Percentiles rank a stretch among this genome's conserved stretches.
Conservation (phyloP, 2,113 vertebrate species). For the Cryptoleucopteryx plumbea region DNA sequence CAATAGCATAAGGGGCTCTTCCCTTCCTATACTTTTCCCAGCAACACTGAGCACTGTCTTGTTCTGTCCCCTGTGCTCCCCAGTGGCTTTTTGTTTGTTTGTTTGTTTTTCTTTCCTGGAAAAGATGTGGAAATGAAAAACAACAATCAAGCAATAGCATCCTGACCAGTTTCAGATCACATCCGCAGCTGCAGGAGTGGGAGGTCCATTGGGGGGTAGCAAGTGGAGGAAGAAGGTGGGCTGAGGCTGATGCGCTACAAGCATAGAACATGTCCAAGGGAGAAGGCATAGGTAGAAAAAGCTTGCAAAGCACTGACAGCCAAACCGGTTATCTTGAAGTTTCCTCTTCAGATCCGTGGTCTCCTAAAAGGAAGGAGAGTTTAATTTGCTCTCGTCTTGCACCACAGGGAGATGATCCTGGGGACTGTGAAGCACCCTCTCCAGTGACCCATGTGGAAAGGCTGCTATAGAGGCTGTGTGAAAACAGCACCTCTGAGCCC, state of each 20-base stretch:
- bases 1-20: background rate
- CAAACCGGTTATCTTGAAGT: background rate
- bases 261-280: background rate
- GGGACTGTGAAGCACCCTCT: background rate
- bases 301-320: background rate
- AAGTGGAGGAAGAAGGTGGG: background rate
- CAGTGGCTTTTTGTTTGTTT: too few species aligned
- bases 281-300: background rate
- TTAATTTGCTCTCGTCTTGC: background rate
- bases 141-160: background rate
- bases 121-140: background rate
- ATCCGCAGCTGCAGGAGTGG: background rate
- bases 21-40: background rate
- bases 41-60: background rate
- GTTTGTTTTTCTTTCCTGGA: background rate
- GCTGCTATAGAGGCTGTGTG: fast-evolving
- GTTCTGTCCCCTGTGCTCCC: background rate
- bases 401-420: background rate
- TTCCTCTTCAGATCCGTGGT: background rate
- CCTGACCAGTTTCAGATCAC: background rate
- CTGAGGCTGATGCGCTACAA: background rate
- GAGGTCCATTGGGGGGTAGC: fast-evolving
- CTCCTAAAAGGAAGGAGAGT: background rate
- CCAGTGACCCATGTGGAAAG: background rate
- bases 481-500: background rate